Evolutionary conservation across 1,140 invertebrate genomes (phyloP), one percentile per base, ranked within the genome.

Genomic region (Acromyrmex echinatior): DNA sequence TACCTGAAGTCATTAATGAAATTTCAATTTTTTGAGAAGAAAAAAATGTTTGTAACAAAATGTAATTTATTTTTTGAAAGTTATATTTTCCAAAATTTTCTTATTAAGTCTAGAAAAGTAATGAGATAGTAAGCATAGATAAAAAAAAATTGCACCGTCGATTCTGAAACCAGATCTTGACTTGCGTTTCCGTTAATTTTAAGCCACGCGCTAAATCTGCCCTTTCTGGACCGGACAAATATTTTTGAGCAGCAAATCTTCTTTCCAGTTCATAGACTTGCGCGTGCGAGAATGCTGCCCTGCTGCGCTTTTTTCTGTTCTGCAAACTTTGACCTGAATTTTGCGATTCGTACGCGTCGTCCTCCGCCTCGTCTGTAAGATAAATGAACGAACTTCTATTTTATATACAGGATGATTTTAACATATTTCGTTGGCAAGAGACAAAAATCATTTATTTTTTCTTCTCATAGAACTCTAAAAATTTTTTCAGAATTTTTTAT

Each of bases 201-300:
- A 99, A 94, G 0, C 97, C 97, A 84, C 98, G 97, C 0, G 99
- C 99, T 73, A 99, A 95, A 93, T 99, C 99, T 0, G 99, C 98
- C 90, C 99, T 96, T 95, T 99, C 99, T 0, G 99, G 98, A 0
- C 99, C 99, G 5, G 98, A 99, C 0, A 99, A 96, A 94, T 99
- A 99, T 80, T 99, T 96, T 93, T 99, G 99, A 91, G 98, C 98
- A 82, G 98, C 98, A 95, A 99, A 99, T 88, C 99, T 96, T 87
- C 98, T 96, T 94, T 99, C 99, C 66, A 99, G 95, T 94, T 99
- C 98, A 94, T 98, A 99, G 3, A 98, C 98, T 95, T 99, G 98
- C 39, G 98, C 98, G 94, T 99, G 99, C 53, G 98, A 99, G 93
- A 99, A 99, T 0, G 99, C 99, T 0, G 99, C 99, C 88, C 99